These are phyloP conservation scores for Lutjanus erythropterus DNA, from an alignment of 2,113 vertebrate species.

Conservation along the genomic window DNA sequence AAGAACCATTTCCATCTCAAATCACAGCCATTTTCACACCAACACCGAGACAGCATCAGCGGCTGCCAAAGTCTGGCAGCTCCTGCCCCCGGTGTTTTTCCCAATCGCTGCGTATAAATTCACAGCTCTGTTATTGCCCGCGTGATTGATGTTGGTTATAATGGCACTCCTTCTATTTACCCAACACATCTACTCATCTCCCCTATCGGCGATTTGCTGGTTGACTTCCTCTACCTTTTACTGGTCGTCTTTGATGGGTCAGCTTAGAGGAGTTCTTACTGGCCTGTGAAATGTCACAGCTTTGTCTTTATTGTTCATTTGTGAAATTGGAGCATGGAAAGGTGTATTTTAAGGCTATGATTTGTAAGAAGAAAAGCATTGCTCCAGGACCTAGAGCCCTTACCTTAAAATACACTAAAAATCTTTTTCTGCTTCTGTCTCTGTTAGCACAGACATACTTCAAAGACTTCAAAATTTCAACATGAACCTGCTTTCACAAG, in stretches of 20 bases:
- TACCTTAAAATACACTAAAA: slow-evolving; percentile 1
- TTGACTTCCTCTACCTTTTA: slow-evolving; percentile 54
- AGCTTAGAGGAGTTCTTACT: slow-evolving; percentile 46
- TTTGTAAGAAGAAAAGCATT: slow-evolving; percentile 4
- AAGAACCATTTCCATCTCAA: slow-evolving; percentile 75
- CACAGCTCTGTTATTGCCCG: slow-evolving; percentile 49
- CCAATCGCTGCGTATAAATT: slow-evolving; percentile 45
- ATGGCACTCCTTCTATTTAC: slow-evolving; percentile 60
- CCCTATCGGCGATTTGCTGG: slow-evolving; percentile 27
- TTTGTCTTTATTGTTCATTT: slow-evolving; percentile 46
- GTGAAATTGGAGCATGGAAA: slow-evolving; percentile 16
- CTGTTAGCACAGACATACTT: slow-evolving; percentile 4
- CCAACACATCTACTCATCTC: slow-evolving; percentile 47
- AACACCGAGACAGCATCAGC: slow-evolving; percentile 50
- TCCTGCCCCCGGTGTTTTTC: slow-evolving; percentile 38
- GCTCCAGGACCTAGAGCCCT: neutral
- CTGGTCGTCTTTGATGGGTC: slow-evolving; percentile 64
- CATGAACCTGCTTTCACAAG: neutral
- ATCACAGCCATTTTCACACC: slow-evolving; percentile 70
- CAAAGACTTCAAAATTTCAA: neutral
- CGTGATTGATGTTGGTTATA: slow-evolving; percentile 62
- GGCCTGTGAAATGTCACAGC: slow-evolving; percentile 61
- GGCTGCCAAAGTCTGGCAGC: slow-evolving; percentile 52
- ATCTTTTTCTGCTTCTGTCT: slow-evolving; percentile 1
- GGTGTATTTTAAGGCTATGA: slow-evolving; percentile 20